These are phyloP conservation scores for Tenodera sinensis DNA, from an alignment of 2,888 invertebrate species.

Conservation along the genomic window DNA sequence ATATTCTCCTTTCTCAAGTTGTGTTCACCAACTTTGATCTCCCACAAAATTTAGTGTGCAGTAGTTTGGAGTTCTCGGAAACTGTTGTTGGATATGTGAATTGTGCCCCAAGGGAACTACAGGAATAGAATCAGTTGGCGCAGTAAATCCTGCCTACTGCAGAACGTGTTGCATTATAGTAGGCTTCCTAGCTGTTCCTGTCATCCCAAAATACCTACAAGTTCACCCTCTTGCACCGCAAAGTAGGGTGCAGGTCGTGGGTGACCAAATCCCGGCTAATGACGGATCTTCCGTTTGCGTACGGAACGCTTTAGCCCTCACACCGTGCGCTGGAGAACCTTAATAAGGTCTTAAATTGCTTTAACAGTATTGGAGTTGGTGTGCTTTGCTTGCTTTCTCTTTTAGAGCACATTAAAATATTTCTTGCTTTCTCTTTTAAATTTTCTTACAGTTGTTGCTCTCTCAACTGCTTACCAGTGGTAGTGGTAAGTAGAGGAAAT, in stretches of 20 bases:
- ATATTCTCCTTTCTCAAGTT: too few relatives aligned
- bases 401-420: too few relatives aligned
- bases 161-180: background rate
- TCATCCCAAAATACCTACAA: background rate
- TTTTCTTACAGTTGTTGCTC: too few relatives aligned
- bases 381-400: too few relatives aligned
- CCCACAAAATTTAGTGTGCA: too few relatives aligned
- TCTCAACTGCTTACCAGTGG: too few relatives aligned
- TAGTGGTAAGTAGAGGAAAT: too few relatives aligned
- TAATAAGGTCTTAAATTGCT: background rate
- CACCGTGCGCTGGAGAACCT: background rate
- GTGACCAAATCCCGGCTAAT: background rate
- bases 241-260: background rate
- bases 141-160: background rate
- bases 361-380: too few relatives aligned
- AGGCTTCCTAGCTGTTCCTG: background rate
- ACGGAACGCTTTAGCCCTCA: too few relatives aligned
- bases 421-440: too few relatives aligned
- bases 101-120: background rate
- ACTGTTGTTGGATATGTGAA: background rate
- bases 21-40: too few relatives aligned
- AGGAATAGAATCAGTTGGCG: background rate
- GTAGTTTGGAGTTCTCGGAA: background rate
- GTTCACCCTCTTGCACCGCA: background rate
- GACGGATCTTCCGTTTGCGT: background rate